Percentiles rank a stretch among this genome's conserved stretches.
phyloP scores from a whole-genome alignment of 2,113 vertebrate species.

The Centrocercus urophasianus region DNA sequence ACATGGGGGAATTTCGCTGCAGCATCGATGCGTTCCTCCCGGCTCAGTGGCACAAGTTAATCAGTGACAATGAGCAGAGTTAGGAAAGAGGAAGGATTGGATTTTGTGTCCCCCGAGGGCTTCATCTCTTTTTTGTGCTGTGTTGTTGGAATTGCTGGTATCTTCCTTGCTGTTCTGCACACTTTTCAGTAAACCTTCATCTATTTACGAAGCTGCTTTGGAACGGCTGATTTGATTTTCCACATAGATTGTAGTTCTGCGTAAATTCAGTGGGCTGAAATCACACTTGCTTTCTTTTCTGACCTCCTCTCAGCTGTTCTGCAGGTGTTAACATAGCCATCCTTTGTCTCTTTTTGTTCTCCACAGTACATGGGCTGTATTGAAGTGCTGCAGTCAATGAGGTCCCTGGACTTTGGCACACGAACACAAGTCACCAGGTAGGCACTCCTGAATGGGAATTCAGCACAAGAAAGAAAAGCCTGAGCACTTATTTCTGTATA shows the following conservation, averaged over 20 bases:
- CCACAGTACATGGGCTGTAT: conserved; percentile 89
- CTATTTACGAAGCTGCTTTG: conserved; percentile 28
- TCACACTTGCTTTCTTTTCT: conserved; percentile 25
- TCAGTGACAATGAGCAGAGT: neutral
- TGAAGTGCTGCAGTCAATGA: conserved; percentile 93
- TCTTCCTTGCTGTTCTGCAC: conserved; percentile 25
- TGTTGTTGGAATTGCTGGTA: neutral
- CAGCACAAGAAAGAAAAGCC: neutral
- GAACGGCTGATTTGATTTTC: conserved; percentile 31
- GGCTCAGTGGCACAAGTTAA: neutral
- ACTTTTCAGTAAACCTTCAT: conserved; percentile 12
- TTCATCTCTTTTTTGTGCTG: neutral
- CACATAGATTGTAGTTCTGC: conserved; percentile 12
- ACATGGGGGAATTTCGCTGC: neutral
- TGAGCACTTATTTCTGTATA: neutral
- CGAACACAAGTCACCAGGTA: conserved; percentile 95
- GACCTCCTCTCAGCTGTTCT: neutral
- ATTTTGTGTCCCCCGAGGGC: neutral
- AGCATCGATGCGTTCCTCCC: neutral
- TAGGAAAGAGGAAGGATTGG: neutral
- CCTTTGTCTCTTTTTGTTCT: conserved; percentile 34
- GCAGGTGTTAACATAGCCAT: neutral
- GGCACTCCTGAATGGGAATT: conserved; percentile 13
- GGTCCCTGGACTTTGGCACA: conserved; percentile 89
- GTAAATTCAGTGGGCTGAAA: conserved; percentile 11